Percentiles rank a stretch among this genome's conserved stretches.
Conservation (phyloP, 2,797 vertebrate genomes). For the Chelon labrosus region DNA sequence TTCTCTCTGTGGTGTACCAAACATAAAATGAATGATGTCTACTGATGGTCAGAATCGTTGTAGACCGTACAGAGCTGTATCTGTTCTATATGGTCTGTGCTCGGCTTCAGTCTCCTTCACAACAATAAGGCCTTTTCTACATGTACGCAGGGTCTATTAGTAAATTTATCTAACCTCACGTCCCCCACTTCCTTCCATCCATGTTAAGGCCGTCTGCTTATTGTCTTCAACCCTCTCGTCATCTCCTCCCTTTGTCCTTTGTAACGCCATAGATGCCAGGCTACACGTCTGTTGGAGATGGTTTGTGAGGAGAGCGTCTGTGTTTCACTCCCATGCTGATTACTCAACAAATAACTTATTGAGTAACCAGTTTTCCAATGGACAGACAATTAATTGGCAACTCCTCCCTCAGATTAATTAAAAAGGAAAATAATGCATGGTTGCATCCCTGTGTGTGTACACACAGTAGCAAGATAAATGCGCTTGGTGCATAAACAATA, state of each 20-base stretch:
- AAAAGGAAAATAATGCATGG: too few species aligned
- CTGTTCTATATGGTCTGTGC: not conserved
- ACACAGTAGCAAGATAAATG: not conserved
- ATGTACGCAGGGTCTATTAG: conserved; percentile 3
- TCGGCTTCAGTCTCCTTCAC: conserved; percentile 10
- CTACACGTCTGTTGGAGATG: not conserved
- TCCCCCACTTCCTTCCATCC: conserved; percentile 38
- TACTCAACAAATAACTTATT: not conserved
- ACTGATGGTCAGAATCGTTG: not conserved
- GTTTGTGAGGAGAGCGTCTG: not conserved
- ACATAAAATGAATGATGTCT: not conserved
- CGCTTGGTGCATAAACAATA: not conserved
- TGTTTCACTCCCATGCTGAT: not conserved
- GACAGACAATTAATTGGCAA: too few species aligned
- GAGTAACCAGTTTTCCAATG: not conserved
- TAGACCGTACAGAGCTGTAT: not conserved
- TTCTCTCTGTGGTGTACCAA: too few species aligned
- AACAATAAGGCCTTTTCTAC: not conserved
- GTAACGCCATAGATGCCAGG: not conserved
- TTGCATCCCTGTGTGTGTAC: not conserved
- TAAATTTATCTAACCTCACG: conserved; percentile 9
- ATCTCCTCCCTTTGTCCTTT: conserved; percentile 52
- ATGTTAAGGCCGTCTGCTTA: conserved; percentile 20
- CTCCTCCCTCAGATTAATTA: too few species aligned
- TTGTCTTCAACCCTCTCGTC: conserved; percentile 28